These are phyloP conservation scores for Lumbricus terrestris DNA, from an alignment of 2,888 invertebrate species.

Conservation along the genomic window DNA sequence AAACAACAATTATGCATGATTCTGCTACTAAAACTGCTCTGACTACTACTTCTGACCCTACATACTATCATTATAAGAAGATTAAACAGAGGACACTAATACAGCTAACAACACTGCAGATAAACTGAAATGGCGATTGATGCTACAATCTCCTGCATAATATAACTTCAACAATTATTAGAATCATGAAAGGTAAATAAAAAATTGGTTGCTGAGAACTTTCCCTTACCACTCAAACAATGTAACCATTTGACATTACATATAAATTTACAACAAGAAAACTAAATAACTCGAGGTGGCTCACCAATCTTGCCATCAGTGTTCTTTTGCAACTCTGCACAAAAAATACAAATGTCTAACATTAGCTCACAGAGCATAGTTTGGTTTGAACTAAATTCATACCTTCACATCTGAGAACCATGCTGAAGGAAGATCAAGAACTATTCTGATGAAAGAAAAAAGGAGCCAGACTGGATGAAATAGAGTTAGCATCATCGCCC, in stretches of 20 bases:
- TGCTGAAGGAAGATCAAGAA: too few species aligned
- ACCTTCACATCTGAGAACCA: too few species aligned
- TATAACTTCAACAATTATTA: neutral
- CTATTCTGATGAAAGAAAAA: neutral
- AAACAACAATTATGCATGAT: neutral
- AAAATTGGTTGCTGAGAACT: neutral
- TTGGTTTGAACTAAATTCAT: neutral
- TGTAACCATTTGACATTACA: neutral
- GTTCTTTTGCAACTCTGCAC: constrained; percentile 66
- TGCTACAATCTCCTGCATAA: neutral
- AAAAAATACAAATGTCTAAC: neutral
- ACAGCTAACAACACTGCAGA: neutral
- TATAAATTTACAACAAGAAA: neutral
- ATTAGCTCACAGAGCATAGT: neutral
- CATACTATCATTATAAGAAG: too few species aligned
- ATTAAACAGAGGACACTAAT: neutral
- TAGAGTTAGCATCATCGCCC: too few species aligned
- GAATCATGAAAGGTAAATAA: neutral
- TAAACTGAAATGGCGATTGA: neutral
- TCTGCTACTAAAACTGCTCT: too few species aligned
- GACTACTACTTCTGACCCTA: too few species aligned
- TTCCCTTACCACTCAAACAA: neutral
- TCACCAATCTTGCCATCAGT: constrained; percentile 64
- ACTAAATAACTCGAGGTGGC: neutral
- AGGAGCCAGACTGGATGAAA: neutral